Evolutionary conservation across 2,888 invertebrate genomes (phyloP), one percentile per base, ranked within the genome.

Genomic region (Tetragonula carbonaria): DNA sequence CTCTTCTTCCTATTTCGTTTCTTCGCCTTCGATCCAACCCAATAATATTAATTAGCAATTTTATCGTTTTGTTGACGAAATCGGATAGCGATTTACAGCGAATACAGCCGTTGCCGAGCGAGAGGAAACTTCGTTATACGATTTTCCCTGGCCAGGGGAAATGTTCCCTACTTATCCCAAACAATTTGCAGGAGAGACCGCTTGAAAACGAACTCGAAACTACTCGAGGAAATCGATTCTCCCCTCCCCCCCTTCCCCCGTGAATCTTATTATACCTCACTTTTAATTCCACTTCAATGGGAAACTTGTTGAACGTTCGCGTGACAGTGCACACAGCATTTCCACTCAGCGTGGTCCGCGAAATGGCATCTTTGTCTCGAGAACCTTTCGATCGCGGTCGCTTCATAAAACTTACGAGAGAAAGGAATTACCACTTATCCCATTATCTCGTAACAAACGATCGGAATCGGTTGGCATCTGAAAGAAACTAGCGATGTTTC

Each of bases 211-310:
- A 83, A 75, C 84, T 74, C 66, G 76, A 82, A 83, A 71, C 66
- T 72, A 70, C 84, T 74, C 28, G 38, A 68, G 84, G 72, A 75
- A 83, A 84, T 84, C 84, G 84, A 84, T 75, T 74, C 79, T 55
- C 45, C 51, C 18, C 23, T 23, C 18, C 6, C 53, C 18, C 53
- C 18, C 18, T 4, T 13, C 53, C 28, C 23, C 57, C 67, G 38
- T 68, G 84, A 75, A 84, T 84, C 78, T 84, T 78, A 84, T 84
- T 74, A 78, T 84, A 84, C 79, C 68, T 74, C 76, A 68, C 84
- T 79, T 84, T 84, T 84, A 85, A 85, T 84, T 84, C 85, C 84
- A 63, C 68, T 76, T 77, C 62, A 77, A 85, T 80, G 70, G 85
- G 80, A 85, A 73, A 85, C 84, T 85, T 84, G 84, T 85, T 84